Base-by-base conservation (phyloP, 53 echinoderm and acorn worm species). In the Holothuria scabra region DNA sequence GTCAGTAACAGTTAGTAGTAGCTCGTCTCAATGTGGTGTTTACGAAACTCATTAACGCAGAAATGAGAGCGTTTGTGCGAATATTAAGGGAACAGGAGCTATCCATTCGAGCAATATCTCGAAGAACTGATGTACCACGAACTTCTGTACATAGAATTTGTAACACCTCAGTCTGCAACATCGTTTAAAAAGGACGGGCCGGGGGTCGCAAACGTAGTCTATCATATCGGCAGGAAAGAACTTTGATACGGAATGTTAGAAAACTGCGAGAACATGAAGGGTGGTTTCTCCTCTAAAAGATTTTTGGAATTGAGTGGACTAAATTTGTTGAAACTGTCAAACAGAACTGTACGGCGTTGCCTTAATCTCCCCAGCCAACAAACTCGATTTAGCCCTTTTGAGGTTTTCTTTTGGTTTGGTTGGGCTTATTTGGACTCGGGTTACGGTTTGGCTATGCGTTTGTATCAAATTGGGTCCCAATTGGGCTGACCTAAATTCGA, bases 251-350 rank as follows among this genome's bases (percentile, higher is more conserved):
- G 9, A 76, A 76, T 76, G 76, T 76, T 25, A 46, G 22, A 8
- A 76, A 65, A 6, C 67, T 83, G 37, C 63, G 83, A 8, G 66
- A 34, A 65, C 21, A 35, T 28, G 83, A 83, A 65, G n/a, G 83
- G 67, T 23, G 16, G 20, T 19, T 83, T 83, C 44, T 64, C 83
- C 67, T 64, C 83, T 65, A 37, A 67, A 14, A 32, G 83, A 25
- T n/a, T 84, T 16, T 56, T 69, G 70, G 56, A 84, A 49, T 30
- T 29, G 8, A 68, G 68, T 52, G 84, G 69, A 29, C 38, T 82
- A 20, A 64, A 35, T 4, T 35, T 3, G 3, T 35, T 35, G 35
- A 35, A 35, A 35, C 3, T 6, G 3, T 35, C 35, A n/a, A n/a
- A n/a, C n/a, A n/a, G n/a, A n/a, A n/a, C n/a, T n/a, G n/a, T n/a